phyloP scores from a whole-genome alignment of 2,888 invertebrate species.

The Lagria hirta region DNA sequence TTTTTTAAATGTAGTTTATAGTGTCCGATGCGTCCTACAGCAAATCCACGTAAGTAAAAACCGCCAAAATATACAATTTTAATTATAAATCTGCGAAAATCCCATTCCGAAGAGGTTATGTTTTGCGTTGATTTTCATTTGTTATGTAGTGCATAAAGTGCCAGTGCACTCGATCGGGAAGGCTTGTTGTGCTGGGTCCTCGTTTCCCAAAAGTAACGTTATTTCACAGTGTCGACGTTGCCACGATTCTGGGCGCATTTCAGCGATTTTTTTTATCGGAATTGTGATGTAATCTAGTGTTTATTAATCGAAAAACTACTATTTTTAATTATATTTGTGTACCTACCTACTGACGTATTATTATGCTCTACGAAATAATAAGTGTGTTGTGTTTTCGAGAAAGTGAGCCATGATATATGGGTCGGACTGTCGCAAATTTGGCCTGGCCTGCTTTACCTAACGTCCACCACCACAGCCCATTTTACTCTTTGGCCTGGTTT shows the following conservation, averaged over 20 bases:
- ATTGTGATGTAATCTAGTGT: too few relatives aligned
- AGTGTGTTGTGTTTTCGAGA: constrained; percentile 21
- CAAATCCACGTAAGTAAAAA: constrained; percentile 33
- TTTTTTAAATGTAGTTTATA: constrained; percentile 52
- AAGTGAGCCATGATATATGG: constrained; percentile 17
- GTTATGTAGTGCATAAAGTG: constrained; percentile 51
- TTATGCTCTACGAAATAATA: too few relatives aligned
- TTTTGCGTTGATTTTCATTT: constrained; percentile 41
- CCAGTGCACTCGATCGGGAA: constrained; percentile 48
- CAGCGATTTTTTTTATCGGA: constrained; percentile 18
- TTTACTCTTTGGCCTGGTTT: too few relatives aligned
- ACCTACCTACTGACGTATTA: too few relatives aligned
- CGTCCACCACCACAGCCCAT: too few relatives aligned
- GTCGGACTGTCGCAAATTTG: too few relatives aligned
- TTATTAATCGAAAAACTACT: too few relatives aligned
- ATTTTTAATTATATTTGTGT: too few relatives aligned
- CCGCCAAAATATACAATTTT: constrained; percentile 4
- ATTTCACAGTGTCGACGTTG: constrained; percentile 41
- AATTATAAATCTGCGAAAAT: constrained; percentile 4
- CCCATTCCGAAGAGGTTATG: constrained; percentile 36
- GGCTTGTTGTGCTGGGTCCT: constrained; percentile 37
- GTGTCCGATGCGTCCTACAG: constrained; percentile 36
- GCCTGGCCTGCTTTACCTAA: too few relatives aligned
- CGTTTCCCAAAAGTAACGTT: constrained; percentile 50
- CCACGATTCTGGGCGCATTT: constrained; percentile 23